phyloP scores from a whole-genome alignment of 2,888 invertebrate species.

The Tiphia femorata region DNA sequence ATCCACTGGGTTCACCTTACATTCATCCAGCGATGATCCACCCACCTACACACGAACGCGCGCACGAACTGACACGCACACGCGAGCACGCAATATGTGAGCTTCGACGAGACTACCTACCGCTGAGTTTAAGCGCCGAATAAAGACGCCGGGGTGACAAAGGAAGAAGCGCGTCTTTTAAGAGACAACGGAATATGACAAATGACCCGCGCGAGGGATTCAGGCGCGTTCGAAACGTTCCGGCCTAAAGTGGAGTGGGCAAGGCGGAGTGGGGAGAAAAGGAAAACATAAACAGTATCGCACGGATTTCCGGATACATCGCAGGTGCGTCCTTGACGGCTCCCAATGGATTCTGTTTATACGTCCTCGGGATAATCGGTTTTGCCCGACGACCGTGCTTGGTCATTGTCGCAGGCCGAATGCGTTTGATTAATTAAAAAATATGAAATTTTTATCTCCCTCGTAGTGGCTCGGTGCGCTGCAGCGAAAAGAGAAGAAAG shows the following conservation, averaged over 20 bases:
- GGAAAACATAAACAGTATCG: constrained; percentile 1
- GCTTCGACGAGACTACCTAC: constrained; percentile 52
- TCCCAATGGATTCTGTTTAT: neutral
- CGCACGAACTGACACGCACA: constrained; percentile 2
- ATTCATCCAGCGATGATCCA: neutral
- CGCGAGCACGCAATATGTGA: neutral
- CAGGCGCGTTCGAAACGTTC: constrained; percentile 22
- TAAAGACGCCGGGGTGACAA: constrained; percentile 58
- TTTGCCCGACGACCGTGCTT: no score
- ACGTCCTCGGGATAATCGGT: no score
- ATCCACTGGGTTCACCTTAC: neutral
- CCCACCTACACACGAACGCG: constrained; percentile 1
- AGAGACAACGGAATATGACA: constrained; percentile 62
- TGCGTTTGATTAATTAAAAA: neutral
- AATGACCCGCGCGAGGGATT: constrained; percentile 51
- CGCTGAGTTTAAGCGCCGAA: constrained; percentile 54
- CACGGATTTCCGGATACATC: constrained; percentile 4
- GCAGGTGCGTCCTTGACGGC: neutral
- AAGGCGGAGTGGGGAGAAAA: neutral
- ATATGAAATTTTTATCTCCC: neutral
- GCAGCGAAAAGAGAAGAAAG: neutral
- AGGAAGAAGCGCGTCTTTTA: constrained; percentile 56
- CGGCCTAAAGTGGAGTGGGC: constrained; percentile 3
- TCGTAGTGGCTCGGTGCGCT: neutral
- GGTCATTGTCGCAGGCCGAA: no score